phyloP scores from a whole-genome alignment of 2,797 vertebrate genomes.

The Cirrhinus mrigala region DNA sequence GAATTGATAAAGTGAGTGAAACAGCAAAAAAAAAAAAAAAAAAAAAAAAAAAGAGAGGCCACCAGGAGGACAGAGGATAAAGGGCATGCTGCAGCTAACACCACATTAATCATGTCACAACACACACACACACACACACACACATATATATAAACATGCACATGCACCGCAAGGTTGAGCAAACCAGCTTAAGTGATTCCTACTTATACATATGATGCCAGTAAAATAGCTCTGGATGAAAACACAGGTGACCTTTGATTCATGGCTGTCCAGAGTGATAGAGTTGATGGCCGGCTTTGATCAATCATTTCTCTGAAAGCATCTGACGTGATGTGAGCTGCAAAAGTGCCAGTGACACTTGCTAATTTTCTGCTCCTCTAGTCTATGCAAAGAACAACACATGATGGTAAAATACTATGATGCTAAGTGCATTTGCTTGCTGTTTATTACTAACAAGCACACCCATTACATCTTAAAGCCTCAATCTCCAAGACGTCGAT shows the following conservation, averaged over 20 bases:
- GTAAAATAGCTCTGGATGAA: slow-evolving; percentile 33
- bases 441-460: slow-evolving; percentile 24
- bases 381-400: slow-evolving; percentile 22
- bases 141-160: slow-evolving; percentile 44
- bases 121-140: slow-evolving; percentile 63
- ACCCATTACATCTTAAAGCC: slow-evolving; percentile 24
- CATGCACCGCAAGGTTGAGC: slow-evolving; percentile 49
- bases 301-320: slow-evolving; percentile 64
- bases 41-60: slow-evolving; percentile 63
- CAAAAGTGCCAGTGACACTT: neutral
- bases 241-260: slow-evolving; percentile 58
- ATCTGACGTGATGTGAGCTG: slow-evolving; percentile 51
- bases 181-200: slow-evolving; percentile 61
- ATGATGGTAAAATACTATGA: neutral
- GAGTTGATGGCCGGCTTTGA: slow-evolving; percentile 61
- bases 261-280: slow-evolving; percentile 56
- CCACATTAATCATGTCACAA: slow-evolving; percentile 72
- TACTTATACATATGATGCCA: slow-evolving; percentile 44
- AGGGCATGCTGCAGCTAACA: slow-evolving; percentile 62
- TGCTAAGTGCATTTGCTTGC: slow-evolving; percentile 16
- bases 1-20: slow-evolving; percentile 13
- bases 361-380: slow-evolving; percentile 44
- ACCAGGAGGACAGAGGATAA: slow-evolving; percentile 67
- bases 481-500: slow-evolving; percentile 61
- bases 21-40: slow-evolving; percentile 23